A percentile compares a stretch with the other conserved stretches of the same genome.
Evolutionary conservation across 2,113 vertebrate species (phyloP).

Genomic region (Eira barbara): DNA sequence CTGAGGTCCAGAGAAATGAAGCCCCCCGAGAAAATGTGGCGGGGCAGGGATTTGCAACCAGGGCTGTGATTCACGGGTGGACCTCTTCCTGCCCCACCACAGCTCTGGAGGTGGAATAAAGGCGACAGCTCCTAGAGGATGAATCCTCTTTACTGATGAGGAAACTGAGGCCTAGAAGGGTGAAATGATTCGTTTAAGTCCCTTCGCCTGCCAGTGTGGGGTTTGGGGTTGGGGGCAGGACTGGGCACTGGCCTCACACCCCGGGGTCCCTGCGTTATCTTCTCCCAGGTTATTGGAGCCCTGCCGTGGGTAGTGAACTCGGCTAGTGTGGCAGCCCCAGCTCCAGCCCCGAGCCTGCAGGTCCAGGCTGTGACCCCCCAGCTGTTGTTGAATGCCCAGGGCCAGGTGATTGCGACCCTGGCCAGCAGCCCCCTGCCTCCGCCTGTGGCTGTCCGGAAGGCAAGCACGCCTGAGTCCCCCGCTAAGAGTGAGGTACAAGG

Average conservation of each 20-base stretch:
- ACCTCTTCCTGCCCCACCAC: background rate
- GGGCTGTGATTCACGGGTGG: background rate
- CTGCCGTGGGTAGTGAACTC: constrained; percentile 93
- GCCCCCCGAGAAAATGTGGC: background rate
- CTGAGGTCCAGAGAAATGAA: background rate
- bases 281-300: constrained; percentile 91
- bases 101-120: background rate
- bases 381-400: constrained; percentile 93
- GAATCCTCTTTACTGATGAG: background rate
- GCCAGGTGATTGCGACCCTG: constrained; percentile 94
- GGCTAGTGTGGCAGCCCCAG: constrained; percentile 81
- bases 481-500: constrained; percentile 84
- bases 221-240: background rate
- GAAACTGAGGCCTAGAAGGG: background rate
- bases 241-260: background rate
- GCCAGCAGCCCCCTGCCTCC: constrained; percentile 86
- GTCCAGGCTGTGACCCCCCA: constrained; percentile 93
- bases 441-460: constrained; percentile 86
- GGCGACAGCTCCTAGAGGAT: background rate
- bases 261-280: constrained; percentile 1
- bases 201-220: background rate
- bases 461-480: constrained; percentile 80
- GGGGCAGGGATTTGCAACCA: background rate
- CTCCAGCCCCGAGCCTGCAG: constrained; percentile 90
- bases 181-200: background rate